Evolutionary conservation across 1,140 invertebrate genomes (phyloP).

Genomic region (Ephestia elutella): DNA sequence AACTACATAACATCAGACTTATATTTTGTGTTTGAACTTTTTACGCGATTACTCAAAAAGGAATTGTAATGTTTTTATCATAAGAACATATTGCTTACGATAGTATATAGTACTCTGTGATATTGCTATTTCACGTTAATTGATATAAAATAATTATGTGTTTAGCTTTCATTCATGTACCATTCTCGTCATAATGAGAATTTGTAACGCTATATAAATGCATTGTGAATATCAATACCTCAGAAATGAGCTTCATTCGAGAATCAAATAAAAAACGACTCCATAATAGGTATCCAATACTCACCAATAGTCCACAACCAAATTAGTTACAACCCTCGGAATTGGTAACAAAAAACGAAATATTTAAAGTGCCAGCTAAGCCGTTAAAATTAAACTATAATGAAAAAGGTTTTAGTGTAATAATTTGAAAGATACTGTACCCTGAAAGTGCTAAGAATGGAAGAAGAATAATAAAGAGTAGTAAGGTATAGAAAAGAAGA

Average conservation of each 20-base stretch:
- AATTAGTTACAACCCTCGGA: slow-evolving; percentile 16
- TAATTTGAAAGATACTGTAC: not conserved
- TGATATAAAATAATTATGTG: not conserved
- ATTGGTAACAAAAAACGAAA: slow-evolving; percentile 18
- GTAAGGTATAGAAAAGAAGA: slow-evolving; percentile 12
- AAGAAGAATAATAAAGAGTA: not conserved
- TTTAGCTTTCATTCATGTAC: not conserved
- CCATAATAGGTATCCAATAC: not conserved
- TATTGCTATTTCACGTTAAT: slow-evolving; percentile 12
- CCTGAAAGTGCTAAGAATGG: not conserved
- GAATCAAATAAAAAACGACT: slow-evolving; percentile 7
- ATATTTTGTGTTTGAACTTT: too few species aligned
- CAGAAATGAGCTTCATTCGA: slow-evolving; percentile 24
- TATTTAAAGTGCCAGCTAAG: slow-evolving; percentile 8
- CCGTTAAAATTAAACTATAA: not conserved
- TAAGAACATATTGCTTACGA: too few species aligned
- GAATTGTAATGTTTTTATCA: too few species aligned
- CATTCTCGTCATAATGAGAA: slow-evolving; percentile 18
- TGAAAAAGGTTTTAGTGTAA: not conserved
- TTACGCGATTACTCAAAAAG: too few species aligned
- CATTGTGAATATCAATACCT: slow-evolving; percentile 4
- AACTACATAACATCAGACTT: too few species aligned
- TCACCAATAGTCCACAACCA: slow-evolving; percentile 1
- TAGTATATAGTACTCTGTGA: too few species aligned
- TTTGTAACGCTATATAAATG: not conserved